Percentiles rank a stretch among this genome's conserved stretches.
These are phyloP conservation scores for Taeniopygia guttata DNA, from an alignment of 2,797 vertebrate species.

Conservation along the genomic window DNA sequence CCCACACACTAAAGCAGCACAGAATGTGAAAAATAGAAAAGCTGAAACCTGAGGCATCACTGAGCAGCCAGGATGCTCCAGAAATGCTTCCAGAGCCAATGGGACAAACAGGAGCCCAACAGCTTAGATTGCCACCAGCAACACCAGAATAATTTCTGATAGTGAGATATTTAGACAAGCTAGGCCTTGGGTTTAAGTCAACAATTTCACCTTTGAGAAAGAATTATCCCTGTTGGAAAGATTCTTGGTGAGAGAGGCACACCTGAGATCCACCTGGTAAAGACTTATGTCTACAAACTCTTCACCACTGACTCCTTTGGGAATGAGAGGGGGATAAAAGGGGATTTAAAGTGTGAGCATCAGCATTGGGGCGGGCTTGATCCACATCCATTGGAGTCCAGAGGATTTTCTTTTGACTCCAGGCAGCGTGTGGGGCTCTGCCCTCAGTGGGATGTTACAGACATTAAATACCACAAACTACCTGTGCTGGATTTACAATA, in stretches of 20 bases:
- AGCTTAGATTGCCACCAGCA: background rate
- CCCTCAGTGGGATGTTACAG: too few relatives aligned
- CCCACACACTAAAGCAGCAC: background rate
- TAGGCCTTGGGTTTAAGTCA: background rate
- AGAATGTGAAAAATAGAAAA: background rate
- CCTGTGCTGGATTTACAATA: too few relatives aligned
- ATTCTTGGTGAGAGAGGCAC: background rate
- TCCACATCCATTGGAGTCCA: background rate
- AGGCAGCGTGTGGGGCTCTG: too few relatives aligned
- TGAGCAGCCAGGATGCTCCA: background rate
- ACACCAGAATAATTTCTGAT: background rate
- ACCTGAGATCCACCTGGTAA: background rate
- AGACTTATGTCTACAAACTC: background rate
- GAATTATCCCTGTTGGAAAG: background rate
- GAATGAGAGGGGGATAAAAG: background rate
- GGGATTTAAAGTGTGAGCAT: background rate
- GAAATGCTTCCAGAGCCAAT: background rate
- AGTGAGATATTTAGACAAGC: background rate
- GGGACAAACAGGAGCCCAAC: background rate
- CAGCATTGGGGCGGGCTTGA: rapidly evolving
- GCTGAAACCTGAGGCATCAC: background rate
- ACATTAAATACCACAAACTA: too few relatives aligned
- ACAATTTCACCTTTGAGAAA: background rate
- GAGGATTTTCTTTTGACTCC: background rate
- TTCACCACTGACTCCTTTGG: background rate